These are phyloP conservation scores for Perca schrenkii DNA, from an alignment of 2,113 vertebrate genomes.

Conservation along the genomic window DNA sequence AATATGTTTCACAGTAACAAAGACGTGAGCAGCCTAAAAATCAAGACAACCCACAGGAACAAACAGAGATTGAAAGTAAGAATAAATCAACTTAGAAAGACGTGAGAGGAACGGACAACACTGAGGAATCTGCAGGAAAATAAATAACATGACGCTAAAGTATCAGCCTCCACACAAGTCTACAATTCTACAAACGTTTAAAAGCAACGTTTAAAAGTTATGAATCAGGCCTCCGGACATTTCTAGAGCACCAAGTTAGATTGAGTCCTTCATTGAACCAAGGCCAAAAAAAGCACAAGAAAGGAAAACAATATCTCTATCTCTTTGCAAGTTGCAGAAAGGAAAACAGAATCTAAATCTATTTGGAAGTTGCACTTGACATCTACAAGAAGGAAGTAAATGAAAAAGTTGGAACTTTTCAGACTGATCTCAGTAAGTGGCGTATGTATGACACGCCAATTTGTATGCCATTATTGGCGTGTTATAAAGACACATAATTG, in stretches of 20 bases:
- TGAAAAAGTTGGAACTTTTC: neutral
- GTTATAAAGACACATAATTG: too few species aligned
- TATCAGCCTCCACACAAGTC: too few species aligned
- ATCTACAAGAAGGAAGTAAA: neutral
- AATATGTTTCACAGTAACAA: slow-evolving; percentile 36
- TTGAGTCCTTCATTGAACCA: neutral
- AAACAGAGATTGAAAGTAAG: slow-evolving; percentile 9
- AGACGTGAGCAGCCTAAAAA: neutral
- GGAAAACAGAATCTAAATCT: neutral
- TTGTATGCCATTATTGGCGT: too few species aligned
- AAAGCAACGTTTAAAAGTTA: neutral
- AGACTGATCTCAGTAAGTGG: too few species aligned
- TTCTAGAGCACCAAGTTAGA: neutral
- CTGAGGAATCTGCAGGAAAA: neutral
- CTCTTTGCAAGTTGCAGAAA: neutral
- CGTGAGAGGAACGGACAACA: neutral
- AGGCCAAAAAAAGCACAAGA: neutral
- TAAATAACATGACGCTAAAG: neutral
- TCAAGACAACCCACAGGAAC: slow-evolving; percentile 16
- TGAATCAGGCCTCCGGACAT: neutral
- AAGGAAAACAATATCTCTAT: neutral
- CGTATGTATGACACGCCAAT: too few species aligned
- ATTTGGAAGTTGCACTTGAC: too few species aligned
- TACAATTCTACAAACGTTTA: neutral
- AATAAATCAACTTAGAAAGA: slow-evolving; percentile 26